Conservation (phyloP, 2,797 vertebrate species). For the Stomatorhinus walkeri region DNA sequence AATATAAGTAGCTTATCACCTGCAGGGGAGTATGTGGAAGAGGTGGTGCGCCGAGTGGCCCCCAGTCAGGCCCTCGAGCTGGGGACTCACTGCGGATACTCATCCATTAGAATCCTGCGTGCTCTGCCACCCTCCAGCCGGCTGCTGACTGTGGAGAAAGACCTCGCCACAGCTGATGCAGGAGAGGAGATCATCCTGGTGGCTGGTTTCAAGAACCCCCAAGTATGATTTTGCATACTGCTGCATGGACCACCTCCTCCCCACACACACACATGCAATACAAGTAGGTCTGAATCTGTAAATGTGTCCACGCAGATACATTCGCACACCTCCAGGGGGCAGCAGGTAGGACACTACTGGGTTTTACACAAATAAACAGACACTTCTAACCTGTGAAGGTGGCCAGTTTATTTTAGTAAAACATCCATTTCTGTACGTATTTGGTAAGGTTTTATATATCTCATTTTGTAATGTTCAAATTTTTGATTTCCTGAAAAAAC, state of each 20-base stretch:
- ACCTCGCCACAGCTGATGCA: conserved; percentile 47
- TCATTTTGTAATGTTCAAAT: background rate
- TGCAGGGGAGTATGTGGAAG: conserved; percentile 46
- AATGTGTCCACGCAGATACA: background rate
- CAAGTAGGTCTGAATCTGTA: background rate
- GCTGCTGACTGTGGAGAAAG: conserved; percentile 55
- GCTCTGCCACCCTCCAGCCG: conserved; percentile 49
- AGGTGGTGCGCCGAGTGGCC: conserved; percentile 34
- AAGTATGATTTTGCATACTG: conserved; percentile 38
- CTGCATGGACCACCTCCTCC: background rate
- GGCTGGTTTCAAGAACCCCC: conserved; percentile 56
- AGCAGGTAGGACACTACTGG: background rate
- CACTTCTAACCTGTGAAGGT: background rate
- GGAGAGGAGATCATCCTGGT: conserved; percentile 61
- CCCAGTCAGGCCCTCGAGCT: conserved; percentile 49
- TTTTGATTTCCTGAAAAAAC: background rate
- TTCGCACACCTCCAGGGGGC: background rate
- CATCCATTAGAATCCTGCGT: conserved; percentile 49
- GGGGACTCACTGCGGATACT: conserved; percentile 59
- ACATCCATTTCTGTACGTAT: background rate
- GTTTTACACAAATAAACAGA: background rate
- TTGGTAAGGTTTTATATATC: background rate
- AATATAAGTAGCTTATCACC: background rate
- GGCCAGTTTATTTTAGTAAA: background rate
- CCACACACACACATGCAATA: background rate